A percentile compares a stretch with the other conserved stretches of the same genome.
Conservation (phyloP, 2,797 vertebrate genomes). For the Neosilurus mollespiculum region DNA sequence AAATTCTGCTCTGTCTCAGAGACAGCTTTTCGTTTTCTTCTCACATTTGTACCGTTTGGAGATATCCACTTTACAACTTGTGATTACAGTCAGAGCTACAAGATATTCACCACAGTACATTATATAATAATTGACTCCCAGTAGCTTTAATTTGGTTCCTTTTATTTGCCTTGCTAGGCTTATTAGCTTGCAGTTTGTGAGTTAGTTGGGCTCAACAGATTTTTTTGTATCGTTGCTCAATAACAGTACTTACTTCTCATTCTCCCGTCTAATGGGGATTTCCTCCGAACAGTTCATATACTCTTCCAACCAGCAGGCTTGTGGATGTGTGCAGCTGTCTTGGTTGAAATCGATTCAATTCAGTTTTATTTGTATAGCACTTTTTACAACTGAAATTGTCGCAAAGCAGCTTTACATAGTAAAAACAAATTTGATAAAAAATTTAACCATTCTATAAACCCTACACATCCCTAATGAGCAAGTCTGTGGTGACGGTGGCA, state of each 20-base stretch:
- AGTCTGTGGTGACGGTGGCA: too few relatives aligned
- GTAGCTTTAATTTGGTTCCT: not conserved
- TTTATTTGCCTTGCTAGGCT: not conserved
- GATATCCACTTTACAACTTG: not conserved
- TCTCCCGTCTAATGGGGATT: not conserved
- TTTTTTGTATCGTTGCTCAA: not conserved
- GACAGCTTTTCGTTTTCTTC: not conserved
- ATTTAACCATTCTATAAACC: too few relatives aligned
- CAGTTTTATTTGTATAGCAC: too few relatives aligned
- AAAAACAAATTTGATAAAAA: too few relatives aligned
- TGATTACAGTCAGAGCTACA: conserved; percentile 1
- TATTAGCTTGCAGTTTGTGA: too few relatives aligned
- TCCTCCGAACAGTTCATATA: not conserved
- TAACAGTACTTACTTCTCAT: not conserved
- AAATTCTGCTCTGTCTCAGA: not conserved
- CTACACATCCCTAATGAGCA: too few relatives aligned
- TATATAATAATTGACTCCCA: not conserved
- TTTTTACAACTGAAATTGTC: too few relatives aligned
- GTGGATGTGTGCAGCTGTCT: not conserved
- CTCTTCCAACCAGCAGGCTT: not conserved
- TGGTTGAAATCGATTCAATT: not conserved
- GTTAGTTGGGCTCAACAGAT: too few relatives aligned
- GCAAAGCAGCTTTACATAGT: too few relatives aligned
- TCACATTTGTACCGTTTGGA: not conserved
- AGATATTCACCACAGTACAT: too few relatives aligned